phyloP scores from a whole-genome alignment of 2,888 invertebrate species.

The Melanophora roralis region DNA sequence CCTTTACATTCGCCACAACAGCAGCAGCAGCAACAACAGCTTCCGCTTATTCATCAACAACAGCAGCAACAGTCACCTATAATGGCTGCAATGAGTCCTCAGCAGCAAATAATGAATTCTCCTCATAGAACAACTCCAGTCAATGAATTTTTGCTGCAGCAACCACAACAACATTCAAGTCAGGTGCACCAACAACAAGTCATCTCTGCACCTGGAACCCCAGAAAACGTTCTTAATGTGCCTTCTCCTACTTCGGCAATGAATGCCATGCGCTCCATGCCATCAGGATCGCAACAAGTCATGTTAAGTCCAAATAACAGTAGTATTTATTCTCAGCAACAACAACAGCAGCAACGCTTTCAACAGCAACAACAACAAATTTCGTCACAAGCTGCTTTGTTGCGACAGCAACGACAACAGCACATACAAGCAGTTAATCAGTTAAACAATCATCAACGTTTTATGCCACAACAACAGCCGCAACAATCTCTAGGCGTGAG shows the following conservation, averaged over 20 bases:
- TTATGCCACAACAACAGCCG: constrained; percentile 64
- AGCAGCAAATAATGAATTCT: constrained; percentile 67
- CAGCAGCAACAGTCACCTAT: constrained; percentile 60
- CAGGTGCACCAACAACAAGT: constrained; percentile 64
- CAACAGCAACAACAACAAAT: constrained; percentile 69
- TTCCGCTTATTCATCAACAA: constrained; percentile 62
- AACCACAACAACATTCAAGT: constrained; percentile 61
- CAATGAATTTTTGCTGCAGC: constrained; percentile 67
- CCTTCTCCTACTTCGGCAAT: constrained; percentile 69
- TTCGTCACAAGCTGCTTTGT: constrained; percentile 63
- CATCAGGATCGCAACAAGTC: constrained; percentile 65
- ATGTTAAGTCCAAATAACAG: constrained; percentile 70
- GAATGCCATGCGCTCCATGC: constrained; percentile 67
- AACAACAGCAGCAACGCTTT: constrained; percentile 59
- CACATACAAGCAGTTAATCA: constrained; percentile 52
- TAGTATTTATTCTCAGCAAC: constrained; percentile 68
- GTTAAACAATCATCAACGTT: constrained; percentile 56
- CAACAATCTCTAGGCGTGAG: constrained; percentile 70
- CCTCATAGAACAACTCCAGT: constrained; percentile 71
- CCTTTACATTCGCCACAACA: constrained; percentile 69
- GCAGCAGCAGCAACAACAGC: constrained; percentile 53
- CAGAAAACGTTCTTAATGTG: constrained; percentile 66
- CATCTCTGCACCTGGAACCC: constrained; percentile 48
- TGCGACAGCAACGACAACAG: constrained; percentile 66
- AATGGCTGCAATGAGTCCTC: constrained; percentile 55